Evolutionary conservation across 2,113 vertebrate genomes (phyloP).

Genomic region (Chelonoidis abingdonii): DNA sequence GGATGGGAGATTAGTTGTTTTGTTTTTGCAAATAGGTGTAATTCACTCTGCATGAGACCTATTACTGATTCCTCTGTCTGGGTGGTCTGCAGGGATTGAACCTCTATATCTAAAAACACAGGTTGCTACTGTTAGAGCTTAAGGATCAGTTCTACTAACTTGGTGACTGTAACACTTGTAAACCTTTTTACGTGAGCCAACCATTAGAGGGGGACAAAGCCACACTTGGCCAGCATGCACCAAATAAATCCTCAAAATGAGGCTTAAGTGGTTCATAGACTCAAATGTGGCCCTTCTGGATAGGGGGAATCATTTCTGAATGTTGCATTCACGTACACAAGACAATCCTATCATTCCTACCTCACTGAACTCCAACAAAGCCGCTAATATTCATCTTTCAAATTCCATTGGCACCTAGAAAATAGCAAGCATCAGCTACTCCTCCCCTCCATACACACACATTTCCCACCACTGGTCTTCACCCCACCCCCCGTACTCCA

Average conservation of each 20-base stretch:
- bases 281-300: not conserved
- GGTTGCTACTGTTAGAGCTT: not conserved
- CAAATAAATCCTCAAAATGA: not conserved
- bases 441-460: rapidly evolving
- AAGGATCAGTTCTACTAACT: not conserved
- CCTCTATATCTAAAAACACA: not conserved
- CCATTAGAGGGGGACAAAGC: not conserved
- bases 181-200: not conserved
- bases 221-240: not conserved
- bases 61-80: not conserved
- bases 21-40: not conserved
- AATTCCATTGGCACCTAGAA: not conserved
- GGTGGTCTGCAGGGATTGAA: not conserved
- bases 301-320: not conserved
- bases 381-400: not conserved
- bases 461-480: not conserved
- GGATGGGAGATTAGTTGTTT: not conserved
- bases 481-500: not conserved
- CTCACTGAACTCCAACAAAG: not conserved
- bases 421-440: not conserved
- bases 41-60: not conserved
- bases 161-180: not conserved
- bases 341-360: not conserved
- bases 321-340: not conserved
- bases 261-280: too few relatives aligned